Conservation (phyloP, 1,140 invertebrate genomes). For the Drosophila lowei region DNA sequence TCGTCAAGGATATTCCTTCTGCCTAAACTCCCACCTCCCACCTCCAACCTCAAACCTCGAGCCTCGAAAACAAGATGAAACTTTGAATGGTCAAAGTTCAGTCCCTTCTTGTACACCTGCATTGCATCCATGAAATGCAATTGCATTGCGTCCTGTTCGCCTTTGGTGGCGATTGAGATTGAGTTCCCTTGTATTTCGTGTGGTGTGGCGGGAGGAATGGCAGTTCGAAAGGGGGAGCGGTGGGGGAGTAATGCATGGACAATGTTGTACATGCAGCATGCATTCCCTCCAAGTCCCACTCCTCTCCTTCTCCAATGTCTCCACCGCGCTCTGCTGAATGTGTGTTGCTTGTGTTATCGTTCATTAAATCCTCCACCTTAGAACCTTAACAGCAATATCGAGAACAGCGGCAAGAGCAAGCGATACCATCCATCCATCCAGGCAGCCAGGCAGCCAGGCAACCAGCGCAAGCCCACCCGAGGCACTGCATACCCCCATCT, state of each 20-base stretch:
- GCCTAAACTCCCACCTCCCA: too few relatives aligned
- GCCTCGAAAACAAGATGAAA: too few relatives aligned
- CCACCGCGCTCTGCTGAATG: background rate
- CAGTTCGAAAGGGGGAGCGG: background rate
- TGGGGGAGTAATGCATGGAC: conserved; percentile 23
- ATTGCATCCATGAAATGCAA: background rate
- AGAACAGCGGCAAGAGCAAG: conserved; percentile 62
- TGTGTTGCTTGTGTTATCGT: conserved; percentile 56
- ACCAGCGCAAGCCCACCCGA: background rate
- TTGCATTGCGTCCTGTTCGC: background rate
- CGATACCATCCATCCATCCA: conserved; percentile 26
- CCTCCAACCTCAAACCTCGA: background rate
- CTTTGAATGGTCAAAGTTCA: too few relatives aligned
- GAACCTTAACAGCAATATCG: conserved; percentile 74
- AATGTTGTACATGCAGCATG: conserved; percentile 48
- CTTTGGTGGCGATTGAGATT: background rate
- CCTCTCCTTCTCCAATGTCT: background rate
- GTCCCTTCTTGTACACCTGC: background rate
- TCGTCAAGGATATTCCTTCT: background rate
- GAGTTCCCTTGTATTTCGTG: conserved; percentile 4
- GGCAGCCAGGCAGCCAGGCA: background rate
- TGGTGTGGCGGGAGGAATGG: background rate
- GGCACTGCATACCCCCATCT: background rate
- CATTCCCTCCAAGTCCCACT: conserved; percentile 2
- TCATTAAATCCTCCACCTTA: conserved; percentile 79